Conservation (phyloP, 2,113 vertebrate genomes). For the Sula dactylatra region DNA sequence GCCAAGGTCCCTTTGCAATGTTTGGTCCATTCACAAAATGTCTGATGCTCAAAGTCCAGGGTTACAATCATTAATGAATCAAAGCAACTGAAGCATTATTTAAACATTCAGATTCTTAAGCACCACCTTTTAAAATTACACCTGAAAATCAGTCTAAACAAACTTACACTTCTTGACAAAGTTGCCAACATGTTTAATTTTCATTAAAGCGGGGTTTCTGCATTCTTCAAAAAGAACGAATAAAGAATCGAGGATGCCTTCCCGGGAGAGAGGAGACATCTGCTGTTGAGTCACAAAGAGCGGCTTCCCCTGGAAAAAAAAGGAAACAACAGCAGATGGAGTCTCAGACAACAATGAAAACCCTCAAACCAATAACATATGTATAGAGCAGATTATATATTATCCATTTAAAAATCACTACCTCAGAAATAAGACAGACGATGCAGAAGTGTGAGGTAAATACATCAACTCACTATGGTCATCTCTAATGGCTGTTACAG, state of each 20-base stretch:
- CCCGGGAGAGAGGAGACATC: constrained; percentile 82
- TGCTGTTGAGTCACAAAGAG: constrained; percentile 78
- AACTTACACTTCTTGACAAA: constrained; percentile 94
- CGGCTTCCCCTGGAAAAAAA: constrained; percentile 84
- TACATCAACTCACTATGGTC: background rate
- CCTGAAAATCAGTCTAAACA: background rate
- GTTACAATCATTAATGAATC: background rate
- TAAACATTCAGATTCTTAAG: background rate
- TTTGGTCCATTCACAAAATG: background rate
- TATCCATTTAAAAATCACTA: constrained; percentile 13
- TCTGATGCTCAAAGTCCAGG: background rate
- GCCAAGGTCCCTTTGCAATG: background rate
- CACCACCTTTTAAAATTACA: background rate
- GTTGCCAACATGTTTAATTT: constrained; percentile 85
- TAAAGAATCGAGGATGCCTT: constrained; percentile 90
- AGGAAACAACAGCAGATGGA: constrained; percentile 75
- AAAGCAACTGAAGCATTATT: background rate
- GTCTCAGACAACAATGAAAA: constrained; percentile 76
- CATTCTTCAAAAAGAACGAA: constrained; percentile 92
- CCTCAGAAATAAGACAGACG: constrained; percentile 24
- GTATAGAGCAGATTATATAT: constrained; percentile 60
- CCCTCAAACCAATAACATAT: constrained; percentile 73
- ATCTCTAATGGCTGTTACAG: background rate
- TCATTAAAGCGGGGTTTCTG: constrained; percentile 87
- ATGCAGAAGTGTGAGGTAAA: background rate